Evolutionary conservation across 1,140 invertebrate species (phyloP).

Genomic region (Lordiphosa stackelbergi): DNA sequence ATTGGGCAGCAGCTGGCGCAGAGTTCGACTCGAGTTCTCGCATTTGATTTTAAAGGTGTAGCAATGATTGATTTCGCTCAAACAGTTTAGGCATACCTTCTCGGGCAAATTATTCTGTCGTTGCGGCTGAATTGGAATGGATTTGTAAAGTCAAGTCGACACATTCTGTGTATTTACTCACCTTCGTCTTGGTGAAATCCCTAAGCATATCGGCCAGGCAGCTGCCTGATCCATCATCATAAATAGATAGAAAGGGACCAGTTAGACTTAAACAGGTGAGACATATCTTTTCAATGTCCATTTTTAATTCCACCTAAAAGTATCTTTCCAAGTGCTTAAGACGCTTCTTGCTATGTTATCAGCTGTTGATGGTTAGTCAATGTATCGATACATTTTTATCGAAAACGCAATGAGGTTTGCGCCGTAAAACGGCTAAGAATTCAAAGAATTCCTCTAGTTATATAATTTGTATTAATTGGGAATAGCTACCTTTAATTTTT

Average conservation of each 20-base stretch:
- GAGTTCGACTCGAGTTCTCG: constrained; percentile 63
- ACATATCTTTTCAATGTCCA: constrained; percentile 75
- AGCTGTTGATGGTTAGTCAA: too few species aligned
- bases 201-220: constrained; percentile 66
- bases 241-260: constrained; percentile 65
- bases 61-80: constrained; percentile 71
- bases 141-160: too few species aligned
- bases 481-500: too few species aligned
- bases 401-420: too few species aligned
- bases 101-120: constrained; percentile 58
- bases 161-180: constrained; percentile 7
- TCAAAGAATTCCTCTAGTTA: too few species aligned
- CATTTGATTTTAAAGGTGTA: constrained; percentile 73
- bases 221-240: constrained; percentile 48
- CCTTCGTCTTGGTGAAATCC: constrained; percentile 60
- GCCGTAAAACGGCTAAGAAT: too few species aligned
- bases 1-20: constrained; percentile 65
- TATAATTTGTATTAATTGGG: too few species aligned
- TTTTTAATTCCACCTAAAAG: constrained; percentile 10
- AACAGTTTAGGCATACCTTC: constrained; percentile 62
- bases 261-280: constrained; percentile 57
- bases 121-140: constrained; percentile 37
- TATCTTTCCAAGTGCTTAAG: too few species aligned
- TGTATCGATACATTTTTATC: too few species aligned
- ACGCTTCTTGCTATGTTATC: too few species aligned